Evolutionary conservation across 92 coral and sea anemone genomes (phyloP).

Genomic region (Porites divaricata): DNA sequence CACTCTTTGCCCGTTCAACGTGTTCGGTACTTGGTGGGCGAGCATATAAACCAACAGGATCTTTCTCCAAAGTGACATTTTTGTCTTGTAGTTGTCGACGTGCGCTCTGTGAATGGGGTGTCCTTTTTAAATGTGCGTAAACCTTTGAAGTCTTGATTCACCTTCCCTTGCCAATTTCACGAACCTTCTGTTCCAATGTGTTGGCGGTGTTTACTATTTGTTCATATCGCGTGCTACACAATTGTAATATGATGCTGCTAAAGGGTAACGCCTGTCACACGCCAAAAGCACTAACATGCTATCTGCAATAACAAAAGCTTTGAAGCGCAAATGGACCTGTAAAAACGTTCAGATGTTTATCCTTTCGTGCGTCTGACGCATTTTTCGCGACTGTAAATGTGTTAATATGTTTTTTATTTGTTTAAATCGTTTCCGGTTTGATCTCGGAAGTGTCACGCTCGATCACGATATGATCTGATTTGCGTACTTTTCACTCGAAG

Average conservation of each 20-base stretch:
- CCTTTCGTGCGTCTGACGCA: too few species aligned
- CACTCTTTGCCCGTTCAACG: not conserved
- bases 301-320: too few species aligned
- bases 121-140: not conserved
- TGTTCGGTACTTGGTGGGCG: not conserved
- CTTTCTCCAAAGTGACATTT: conserved; percentile 6
- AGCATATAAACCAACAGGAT: not conserved
- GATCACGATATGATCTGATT: not conserved
- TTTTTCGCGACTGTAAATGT: too few species aligned
- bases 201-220: not conserved
- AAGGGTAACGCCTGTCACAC: too few species aligned
- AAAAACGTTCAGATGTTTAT: too few species aligned
- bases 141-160: not conserved
- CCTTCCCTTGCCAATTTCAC: not conserved
- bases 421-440: not conserved
- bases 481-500: not conserved
- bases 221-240: not conserved
- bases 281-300: too few species aligned
- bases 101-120: not conserved
- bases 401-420: too few species aligned
- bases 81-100: not conserved
- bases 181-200: not conserved
- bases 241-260: not conserved
- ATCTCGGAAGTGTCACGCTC: not conserved
- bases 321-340: too few species aligned